A percentile compares a stretch with the other conserved stretches of the same genome.
Evolutionary conservation across 2,113 vertebrate species (phyloP).

Genomic region (Coreoperca whiteheadi): DNA sequence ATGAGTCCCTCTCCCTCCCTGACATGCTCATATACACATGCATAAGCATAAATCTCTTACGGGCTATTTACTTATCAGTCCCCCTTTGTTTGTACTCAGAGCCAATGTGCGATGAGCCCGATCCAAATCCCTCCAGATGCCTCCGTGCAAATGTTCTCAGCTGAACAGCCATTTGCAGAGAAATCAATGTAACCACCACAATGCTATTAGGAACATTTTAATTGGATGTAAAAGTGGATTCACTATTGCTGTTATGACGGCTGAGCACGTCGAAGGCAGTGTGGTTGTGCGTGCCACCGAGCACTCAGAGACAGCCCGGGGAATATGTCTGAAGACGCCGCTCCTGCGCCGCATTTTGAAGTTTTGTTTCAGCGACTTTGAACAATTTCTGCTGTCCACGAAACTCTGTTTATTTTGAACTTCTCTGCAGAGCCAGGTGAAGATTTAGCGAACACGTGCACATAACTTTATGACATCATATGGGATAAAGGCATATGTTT

Average conservation of each 20-base stretch:
- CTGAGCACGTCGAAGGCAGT: conserved; percentile 34
- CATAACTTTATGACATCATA: no score
- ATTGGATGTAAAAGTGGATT: conserved; percentile 78
- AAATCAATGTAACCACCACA: conserved; percentile 63
- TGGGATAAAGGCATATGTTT: neutral
- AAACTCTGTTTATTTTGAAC: conserved; percentile 13
- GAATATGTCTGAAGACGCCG: conserved; percentile 36
- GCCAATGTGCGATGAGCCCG: conserved; percentile 52
- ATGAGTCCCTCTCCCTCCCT: conserved; percentile 8
- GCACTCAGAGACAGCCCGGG: conserved; percentile 27
- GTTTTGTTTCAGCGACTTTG: conserved; percentile 30
- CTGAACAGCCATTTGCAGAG: conserved; percentile 58
- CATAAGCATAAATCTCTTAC: conserved; percentile 54
- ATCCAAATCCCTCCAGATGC: conserved; percentile 52
- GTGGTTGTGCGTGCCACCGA: conserved; percentile 3
- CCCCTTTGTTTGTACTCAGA: conserved; percentile 63
- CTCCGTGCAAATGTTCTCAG: conserved; percentile 45
- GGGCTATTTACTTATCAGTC: conserved; percentile 68
- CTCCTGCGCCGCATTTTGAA: conserved; percentile 6
- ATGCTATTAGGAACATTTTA: conserved; percentile 76
- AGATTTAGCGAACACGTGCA: conserved; percentile 24
- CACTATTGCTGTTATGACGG: conserved; percentile 69
- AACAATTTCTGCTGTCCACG: neutral
- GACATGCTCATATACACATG: conserved; percentile 20
- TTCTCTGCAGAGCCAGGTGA: conserved; percentile 20